phyloP scores from a whole-genome alignment of 2,113 vertebrate genomes.

The Proteles cristata region DNA sequence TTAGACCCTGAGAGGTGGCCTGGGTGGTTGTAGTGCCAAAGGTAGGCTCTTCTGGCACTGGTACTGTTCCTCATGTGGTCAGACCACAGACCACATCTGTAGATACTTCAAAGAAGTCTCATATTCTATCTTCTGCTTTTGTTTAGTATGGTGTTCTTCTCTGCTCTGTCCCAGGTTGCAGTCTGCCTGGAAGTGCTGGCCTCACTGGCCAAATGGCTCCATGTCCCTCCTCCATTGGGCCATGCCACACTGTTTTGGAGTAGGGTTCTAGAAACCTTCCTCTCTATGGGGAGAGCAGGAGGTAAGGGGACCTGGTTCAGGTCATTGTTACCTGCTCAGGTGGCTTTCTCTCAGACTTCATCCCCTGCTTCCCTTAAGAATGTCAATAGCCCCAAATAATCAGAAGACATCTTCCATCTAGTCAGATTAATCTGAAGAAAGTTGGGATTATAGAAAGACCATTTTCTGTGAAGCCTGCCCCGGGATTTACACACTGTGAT shows the following conservation, averaged over 20 bases:
- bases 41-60: not conserved
- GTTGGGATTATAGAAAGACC: not conserved
- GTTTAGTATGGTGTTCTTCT: not conserved
- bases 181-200: not conserved
- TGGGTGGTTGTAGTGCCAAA: accelerated
- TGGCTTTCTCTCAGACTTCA: not conserved
- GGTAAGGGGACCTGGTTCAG: not conserved
- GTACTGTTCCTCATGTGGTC: not conserved
- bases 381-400: not conserved
- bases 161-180: not conserved
- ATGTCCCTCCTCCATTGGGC: not conserved
- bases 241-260: accelerated
- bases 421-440: not conserved
- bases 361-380: not conserved
- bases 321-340: not conserved
- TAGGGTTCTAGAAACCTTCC: too few relatives aligned
- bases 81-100: not conserved
- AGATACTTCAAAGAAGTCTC: not conserved
- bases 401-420: not conserved
- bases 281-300: not conserved
- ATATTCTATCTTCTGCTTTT: not conserved
- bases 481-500: not conserved
- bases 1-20: not conserved
- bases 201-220: not conserved
- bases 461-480: not conserved